Evolutionary conservation across 2,113 vertebrate genomes (phyloP).

Genomic region (Herpailurus yagouaroundi): DNA sequence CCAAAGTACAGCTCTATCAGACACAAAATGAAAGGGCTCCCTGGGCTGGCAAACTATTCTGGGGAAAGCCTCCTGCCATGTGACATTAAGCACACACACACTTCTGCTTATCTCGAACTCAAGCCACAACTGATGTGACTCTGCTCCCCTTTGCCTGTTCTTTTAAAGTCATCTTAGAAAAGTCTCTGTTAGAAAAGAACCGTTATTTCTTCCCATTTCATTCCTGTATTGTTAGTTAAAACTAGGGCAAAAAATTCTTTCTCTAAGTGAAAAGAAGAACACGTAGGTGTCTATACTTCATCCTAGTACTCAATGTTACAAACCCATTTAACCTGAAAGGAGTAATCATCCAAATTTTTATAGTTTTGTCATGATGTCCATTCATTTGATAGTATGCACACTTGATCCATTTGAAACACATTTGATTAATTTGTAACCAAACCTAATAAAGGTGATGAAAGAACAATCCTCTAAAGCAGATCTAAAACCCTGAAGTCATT

Average conservation of each 20-base stretch:
- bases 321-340: background rate
- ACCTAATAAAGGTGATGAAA: conserved; percentile 26
- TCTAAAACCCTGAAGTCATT: conserved; percentile 20
- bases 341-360: background rate
- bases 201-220: conserved; percentile 53
- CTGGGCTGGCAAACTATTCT: background rate
- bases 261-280: background rate
- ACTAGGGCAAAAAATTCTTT: background rate
- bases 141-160: conserved; percentile 58
- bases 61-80: conserved; percentile 56
- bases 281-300: background rate
- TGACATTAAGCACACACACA: conserved; percentile 35
- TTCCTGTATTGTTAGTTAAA: conserved; percentile 6
- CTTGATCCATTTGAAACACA: background rate
- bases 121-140: background rate
- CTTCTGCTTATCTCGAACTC: conserved; percentile 71
- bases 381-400: background rate
- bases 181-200: conserved; percentile 56
- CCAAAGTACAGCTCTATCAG: conserved; percentile 42
- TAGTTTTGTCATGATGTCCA: background rate
- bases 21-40: conserved; percentile 57
- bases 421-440: conserved; percentile 26
- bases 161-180: conserved; percentile 48
- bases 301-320: background rate
- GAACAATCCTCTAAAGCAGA: background rate